Percentiles rank a stretch among this genome's conserved stretches.
Evolutionary conservation across 2,797 vertebrate species (phyloP).

Genomic region (Nyctibius grandis): DNA sequence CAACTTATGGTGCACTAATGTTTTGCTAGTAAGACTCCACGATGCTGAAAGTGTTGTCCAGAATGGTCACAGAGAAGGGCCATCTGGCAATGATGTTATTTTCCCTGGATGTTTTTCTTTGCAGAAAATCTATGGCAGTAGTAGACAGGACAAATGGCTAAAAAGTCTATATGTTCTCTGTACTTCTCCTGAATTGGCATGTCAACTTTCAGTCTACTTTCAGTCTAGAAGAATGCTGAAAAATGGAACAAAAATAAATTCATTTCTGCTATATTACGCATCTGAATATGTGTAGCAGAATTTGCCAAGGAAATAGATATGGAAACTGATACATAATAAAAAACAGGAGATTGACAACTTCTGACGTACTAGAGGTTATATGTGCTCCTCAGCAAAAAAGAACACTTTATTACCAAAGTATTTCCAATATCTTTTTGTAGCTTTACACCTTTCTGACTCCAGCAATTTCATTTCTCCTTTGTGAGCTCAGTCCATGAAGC

Average conservation of each 20-base stretch:
- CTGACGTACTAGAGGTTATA: not conserved
- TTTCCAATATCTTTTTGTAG: not conserved
- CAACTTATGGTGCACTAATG: not conserved
- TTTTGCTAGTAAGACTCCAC: not conserved
- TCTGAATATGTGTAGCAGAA: not conserved
- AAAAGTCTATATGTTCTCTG: not conserved
- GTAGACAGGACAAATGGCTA: not conserved
- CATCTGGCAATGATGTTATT: not conserved
- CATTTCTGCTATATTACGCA: not conserved
- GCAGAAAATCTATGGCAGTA: not conserved
- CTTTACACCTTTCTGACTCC: not conserved
- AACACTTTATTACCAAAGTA: not conserved
- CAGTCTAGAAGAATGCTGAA: not conserved
- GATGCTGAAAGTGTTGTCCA: not conserved
- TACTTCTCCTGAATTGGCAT: not conserved
- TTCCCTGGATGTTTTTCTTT: not conserved
- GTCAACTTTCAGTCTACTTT: not conserved
- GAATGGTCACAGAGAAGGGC: not conserved
- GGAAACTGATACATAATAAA: not conserved
- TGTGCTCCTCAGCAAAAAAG: not conserved
- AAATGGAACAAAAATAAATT: not conserved
- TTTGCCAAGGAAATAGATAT: not conserved
- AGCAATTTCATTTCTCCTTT: conserved; percentile 2
- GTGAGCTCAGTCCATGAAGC: not conserved
- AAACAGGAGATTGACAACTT: not conserved